Evolutionary conservation across 2,888 invertebrate species (phyloP).

Genomic region (Escarpia spicata): DNA sequence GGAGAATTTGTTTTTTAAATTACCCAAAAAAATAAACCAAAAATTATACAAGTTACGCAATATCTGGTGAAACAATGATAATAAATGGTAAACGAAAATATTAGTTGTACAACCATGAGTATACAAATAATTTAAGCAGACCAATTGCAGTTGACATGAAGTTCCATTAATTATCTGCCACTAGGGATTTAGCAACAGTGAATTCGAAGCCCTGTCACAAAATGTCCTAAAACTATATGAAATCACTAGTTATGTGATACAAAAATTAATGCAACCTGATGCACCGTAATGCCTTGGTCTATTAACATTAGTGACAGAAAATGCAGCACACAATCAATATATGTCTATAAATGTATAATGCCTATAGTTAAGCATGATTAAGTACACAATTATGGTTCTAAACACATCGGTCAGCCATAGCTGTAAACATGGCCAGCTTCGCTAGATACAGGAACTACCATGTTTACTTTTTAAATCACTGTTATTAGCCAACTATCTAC

Average conservation of each 20-base stretch:
- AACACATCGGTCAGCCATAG: neutral
- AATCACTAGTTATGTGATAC: neutral
- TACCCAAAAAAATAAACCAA: too few species aligned
- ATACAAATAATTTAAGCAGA: too few species aligned
- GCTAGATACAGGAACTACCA: neutral
- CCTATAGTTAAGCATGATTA: neutral
- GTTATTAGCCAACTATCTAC: neutral
- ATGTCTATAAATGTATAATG: slow-evolving; percentile 1
- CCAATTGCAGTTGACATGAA: too few species aligned
- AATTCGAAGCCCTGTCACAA: neutral
- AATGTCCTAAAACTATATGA: neutral
- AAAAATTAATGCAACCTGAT: neutral
- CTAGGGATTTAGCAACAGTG: neutral
- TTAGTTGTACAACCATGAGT: too few species aligned
- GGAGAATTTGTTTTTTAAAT: too few species aligned
- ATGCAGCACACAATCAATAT: neutral
- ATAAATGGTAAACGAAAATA: too few species aligned
- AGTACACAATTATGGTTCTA: neutral
- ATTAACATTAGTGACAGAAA: neutral
- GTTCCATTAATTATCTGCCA: neutral
- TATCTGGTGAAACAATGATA: too few species aligned
- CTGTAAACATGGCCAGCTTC: neutral
- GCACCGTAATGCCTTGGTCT: neutral
- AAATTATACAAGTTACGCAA: too few species aligned
- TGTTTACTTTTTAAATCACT: neutral